Conservation (phyloP, 2,888 invertebrate genomes). For the Tillus elongatus region DNA sequence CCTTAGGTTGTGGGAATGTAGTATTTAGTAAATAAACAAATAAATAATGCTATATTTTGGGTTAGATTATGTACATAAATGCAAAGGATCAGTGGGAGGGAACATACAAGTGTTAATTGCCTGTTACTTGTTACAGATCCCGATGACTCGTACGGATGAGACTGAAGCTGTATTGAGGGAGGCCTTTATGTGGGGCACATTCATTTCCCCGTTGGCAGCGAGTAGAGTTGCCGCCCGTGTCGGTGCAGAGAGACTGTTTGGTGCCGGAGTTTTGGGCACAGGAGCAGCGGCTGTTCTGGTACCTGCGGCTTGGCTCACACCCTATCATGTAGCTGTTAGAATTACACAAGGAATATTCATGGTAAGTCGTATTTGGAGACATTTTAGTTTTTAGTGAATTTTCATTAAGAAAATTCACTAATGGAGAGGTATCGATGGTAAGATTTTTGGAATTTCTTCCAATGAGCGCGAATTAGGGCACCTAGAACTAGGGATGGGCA, state of each 20-base stretch:
- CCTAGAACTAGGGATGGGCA: too few relatives aligned
- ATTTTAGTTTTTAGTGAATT: too few relatives aligned
- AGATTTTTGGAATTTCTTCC: too few relatives aligned
- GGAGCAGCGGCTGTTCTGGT: conserved; percentile 47
- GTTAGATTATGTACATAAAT: too few relatives aligned
- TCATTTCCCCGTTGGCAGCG: conserved; percentile 48
- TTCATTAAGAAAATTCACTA: too few relatives aligned
- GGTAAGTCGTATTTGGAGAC: conserved; percentile 41
- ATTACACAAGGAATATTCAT: conserved; percentile 49
- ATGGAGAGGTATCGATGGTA: too few relatives aligned
- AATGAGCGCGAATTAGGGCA: too few relatives aligned
- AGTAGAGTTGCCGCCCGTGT: conserved; percentile 48
- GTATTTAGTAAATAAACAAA: too few relatives aligned
- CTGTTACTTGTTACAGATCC: conserved; percentile 37
- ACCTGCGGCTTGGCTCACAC: conserved; percentile 50
- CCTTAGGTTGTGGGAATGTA: too few relatives aligned
- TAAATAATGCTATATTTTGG: too few relatives aligned
- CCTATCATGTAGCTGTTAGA: conserved; percentile 47
- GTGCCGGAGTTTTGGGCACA: conserved; percentile 48
- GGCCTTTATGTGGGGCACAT: conserved; percentile 50
- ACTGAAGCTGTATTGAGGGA: conserved; percentile 48
- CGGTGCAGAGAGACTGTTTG: conserved; percentile 48
- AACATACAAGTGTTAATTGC: too few relatives aligned
- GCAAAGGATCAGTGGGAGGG: too few relatives aligned
- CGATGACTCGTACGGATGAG: conserved; percentile 46